Base-by-base conservation (phyloP, 2,113 vertebrate species). In the Acanthochromis polyacanthus region DNA sequence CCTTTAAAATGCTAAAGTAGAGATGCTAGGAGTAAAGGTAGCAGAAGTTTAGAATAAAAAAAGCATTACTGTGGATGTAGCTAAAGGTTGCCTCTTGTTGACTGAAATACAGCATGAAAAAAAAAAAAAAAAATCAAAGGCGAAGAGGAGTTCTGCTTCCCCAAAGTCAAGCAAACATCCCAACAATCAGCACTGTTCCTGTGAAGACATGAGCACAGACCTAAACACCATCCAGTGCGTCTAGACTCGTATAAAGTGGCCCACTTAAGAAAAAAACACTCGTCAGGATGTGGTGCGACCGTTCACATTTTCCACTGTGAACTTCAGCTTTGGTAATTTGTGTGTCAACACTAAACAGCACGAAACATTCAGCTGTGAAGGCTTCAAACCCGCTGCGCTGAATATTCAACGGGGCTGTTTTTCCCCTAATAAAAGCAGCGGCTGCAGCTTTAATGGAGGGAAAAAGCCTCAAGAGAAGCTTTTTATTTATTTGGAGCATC, bases 401-500 rank as follows among this genome's bases (percentile, higher is more conserved):
- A 87, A 90, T 87, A 92, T 90, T 91, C 78, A 92, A 28, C 74
- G 57, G 71, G 71, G 20, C 64, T 4, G 66, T 53, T 89, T 90
- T 84, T 72, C 78, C 86, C 51, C 82, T 66, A 78, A 79, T 89
- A 93, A 93, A 93, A 81, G 10, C 40, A 43, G 63, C 55, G 46
- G 56, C 32, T 50, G 4, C 40, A 14, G 57, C 25, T 78, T 86
- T 85, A 89, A 87, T 86, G 81, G 68, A 75, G 56, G 79, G 45
- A 80, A 78, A 89, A 79, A 55, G 71, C 79, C 84, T 66, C 0
- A 0, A 59, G 79, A 84, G 38, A 38, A 83, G 63, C 28, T 0
- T 2, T 60, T 20, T 71, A 80, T 58, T 51, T 46, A 68, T 61
- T 74, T 30, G 15, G 46, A 53, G 43, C 20, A 25, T 60, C 69